phyloP scores from a whole-genome alignment of 2,888 invertebrate species.

The Drosophila percnosoma region DNA sequence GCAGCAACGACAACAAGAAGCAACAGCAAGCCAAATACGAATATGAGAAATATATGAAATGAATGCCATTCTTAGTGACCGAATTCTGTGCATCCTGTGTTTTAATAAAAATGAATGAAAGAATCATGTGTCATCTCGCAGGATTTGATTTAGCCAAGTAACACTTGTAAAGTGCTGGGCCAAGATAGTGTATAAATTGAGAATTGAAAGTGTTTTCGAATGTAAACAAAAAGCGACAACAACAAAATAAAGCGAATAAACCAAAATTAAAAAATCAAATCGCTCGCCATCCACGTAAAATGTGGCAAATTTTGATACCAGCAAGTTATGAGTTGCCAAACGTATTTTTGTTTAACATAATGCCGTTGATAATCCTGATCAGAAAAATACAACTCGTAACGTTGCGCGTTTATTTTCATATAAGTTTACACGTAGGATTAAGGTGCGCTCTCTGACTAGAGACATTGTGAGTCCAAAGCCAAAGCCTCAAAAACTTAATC shows the following conservation, averaged over 20 bases:
- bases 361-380: constrained; percentile 37
- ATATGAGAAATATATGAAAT: constrained; percentile 47
- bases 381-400: constrained; percentile 40
- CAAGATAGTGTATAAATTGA: constrained; percentile 38
- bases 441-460: constrained; percentile 81
- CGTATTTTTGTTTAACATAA: constrained; percentile 44
- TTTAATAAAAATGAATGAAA: constrained; percentile 8
- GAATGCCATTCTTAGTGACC: constrained; percentile 61
- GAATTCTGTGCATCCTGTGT: constrained; percentile 50
- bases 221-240: constrained; percentile 41
- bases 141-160: constrained; percentile 66
- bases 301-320: constrained; percentile 49
- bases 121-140: constrained; percentile 31
- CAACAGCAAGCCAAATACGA: constrained; percentile 51
- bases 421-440: constrained; percentile 81
- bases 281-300: constrained; percentile 34
- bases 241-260: constrained; percentile 25
- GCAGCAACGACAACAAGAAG: constrained; percentile 30
- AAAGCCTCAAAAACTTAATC: constrained; percentile 26
- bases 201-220: constrained; percentile 28
- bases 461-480: constrained; percentile 79
- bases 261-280: constrained; percentile 40
- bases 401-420: constrained; percentile 76
- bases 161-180: constrained; percentile 53
- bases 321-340: constrained; percentile 40